Percentiles rank a stretch among this genome's conserved stretches.
Evolutionary conservation across 1,140 invertebrate genomes (phyloP).

Genomic region (Lerema accius): DNA sequence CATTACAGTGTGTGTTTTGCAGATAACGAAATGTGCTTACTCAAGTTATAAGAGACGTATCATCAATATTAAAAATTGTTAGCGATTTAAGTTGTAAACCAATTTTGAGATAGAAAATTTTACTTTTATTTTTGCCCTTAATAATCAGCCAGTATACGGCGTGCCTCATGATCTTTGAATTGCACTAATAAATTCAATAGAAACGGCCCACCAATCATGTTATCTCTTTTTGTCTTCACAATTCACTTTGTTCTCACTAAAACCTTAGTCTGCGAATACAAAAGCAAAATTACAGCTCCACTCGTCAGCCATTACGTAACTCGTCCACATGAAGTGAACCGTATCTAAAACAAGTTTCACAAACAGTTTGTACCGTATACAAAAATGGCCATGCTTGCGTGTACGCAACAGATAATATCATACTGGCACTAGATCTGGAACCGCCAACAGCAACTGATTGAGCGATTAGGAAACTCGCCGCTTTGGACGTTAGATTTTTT

Average conservation of each 20-base stretch:
- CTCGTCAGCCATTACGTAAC: slow-evolving; percentile 19
- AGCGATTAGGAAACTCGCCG: slow-evolving; percentile 39
- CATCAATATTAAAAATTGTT: no score
- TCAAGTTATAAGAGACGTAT: not conserved
- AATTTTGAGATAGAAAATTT: no score
- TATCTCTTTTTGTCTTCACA: not conserved
- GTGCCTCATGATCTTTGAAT: no score
- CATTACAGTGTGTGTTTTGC: not conserved
- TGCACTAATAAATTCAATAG: not conserved
- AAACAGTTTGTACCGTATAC: slow-evolving; percentile 35
- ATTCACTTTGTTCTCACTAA: slow-evolving; percentile 10
- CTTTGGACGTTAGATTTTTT: slow-evolving; percentile 26
- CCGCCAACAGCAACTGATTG: slow-evolving; percentile 42
- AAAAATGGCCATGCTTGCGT: slow-evolving; percentile 43
- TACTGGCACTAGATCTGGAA: slow-evolving; percentile 39
- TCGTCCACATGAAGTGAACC: slow-evolving; percentile 19
- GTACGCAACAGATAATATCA: slow-evolving; percentile 44
- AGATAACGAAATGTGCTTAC: no score
- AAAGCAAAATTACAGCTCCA: slow-evolving; percentile 16
- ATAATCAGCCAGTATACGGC: no score
- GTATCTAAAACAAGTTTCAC: slow-evolving; percentile 27
- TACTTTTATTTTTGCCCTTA: no score
- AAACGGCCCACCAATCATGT: not conserved
- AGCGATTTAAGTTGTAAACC: no score
- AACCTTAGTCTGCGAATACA: not conserved